A percentile compares a stretch with the other conserved stretches of the same genome.
Conservation (phyloP, 2,888 invertebrate genomes). For the Altica lythri region DNA sequence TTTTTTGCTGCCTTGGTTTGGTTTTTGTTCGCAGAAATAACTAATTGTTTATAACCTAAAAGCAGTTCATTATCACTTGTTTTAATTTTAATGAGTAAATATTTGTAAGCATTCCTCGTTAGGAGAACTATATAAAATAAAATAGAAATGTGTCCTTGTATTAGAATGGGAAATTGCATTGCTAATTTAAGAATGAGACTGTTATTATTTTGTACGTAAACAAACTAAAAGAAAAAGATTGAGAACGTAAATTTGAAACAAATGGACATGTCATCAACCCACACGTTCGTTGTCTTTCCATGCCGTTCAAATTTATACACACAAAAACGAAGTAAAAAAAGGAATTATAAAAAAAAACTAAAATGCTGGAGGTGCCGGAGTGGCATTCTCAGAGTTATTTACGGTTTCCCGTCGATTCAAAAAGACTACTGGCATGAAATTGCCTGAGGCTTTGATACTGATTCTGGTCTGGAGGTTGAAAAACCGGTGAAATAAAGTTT, state of each 20-base stretch:
- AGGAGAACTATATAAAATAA: too few relatives aligned
- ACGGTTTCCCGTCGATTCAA: constrained; percentile 13
- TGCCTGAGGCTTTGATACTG: too few relatives aligned
- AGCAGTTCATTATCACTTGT: too few relatives aligned
- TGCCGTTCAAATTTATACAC: constrained; percentile 11
- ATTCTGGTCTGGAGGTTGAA: constrained; percentile 15
- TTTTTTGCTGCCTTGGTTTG: too few relatives aligned
- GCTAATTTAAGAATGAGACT: too few relatives aligned
- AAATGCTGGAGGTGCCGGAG: not conserved
- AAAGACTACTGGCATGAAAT: constrained; percentile 9
- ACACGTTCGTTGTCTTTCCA: constrained; percentile 7
- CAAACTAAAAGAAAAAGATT: constrained; percentile 6
- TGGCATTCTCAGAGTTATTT: constrained; percentile 16
- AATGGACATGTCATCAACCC: constrained; percentile 9
- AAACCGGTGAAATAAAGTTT: constrained; percentile 14
- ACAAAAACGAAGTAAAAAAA: constrained; percentile 2
- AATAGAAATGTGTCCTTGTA: too few relatives aligned
- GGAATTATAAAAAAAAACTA: constrained; percentile 2
- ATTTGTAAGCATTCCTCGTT: too few relatives aligned
- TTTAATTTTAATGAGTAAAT: too few relatives aligned
- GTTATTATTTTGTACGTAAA: not conserved
- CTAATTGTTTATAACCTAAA: too few relatives aligned
- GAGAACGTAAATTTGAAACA: constrained; percentile 11
- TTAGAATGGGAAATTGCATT: too few relatives aligned
- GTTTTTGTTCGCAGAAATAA: too few relatives aligned